These are phyloP conservation scores for Neogale vison DNA, from an alignment of 2,113 vertebrate species.

Conservation along the genomic window DNA sequence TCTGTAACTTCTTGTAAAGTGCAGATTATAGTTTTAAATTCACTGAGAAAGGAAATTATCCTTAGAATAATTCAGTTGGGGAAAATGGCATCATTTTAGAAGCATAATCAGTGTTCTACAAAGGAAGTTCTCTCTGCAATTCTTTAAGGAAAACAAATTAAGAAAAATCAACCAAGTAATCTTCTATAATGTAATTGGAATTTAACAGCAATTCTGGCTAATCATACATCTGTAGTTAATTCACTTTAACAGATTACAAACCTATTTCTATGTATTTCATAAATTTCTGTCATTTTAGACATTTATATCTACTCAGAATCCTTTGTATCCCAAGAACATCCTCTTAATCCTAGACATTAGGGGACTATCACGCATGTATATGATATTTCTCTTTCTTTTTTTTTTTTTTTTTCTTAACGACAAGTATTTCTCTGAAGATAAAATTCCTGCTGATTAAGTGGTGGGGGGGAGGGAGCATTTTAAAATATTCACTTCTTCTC, in stretches of 20 bases:
- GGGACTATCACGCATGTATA: not conserved
- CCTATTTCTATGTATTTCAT: constrained; percentile 52
- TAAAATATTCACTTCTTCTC: constrained; percentile 58
- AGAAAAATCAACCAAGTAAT: constrained; percentile 62
- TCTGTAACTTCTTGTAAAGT: constrained; percentile 27
- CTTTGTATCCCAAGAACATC: constrained; percentile 40
- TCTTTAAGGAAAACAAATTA: not conserved
- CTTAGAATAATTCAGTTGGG: constrained; percentile 45
- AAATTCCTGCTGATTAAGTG: constrained; percentile 58
- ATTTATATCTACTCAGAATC: constrained; percentile 59
- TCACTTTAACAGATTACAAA: constrained; percentile 67
- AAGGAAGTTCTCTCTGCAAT: not conserved
- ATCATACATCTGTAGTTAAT: constrained; percentile 60
- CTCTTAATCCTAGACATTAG: not conserved
- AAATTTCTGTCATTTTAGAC: constrained; percentile 70
- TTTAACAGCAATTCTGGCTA: constrained; percentile 67
- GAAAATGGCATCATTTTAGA: not conserved
- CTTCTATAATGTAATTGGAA: constrained; percentile 60
- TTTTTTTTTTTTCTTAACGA: too few relatives aligned
- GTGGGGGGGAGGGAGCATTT: constrained; percentile 42
- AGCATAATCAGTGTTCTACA: constrained; percentile 22
- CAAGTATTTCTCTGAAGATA: constrained; percentile 55
- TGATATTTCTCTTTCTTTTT: constrained; percentile 8
- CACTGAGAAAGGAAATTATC: constrained; percentile 4
- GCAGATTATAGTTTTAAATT: constrained; percentile 37